Conservation (phyloP, 1,140 invertebrate genomes). For the Apis dorsata region DNA sequence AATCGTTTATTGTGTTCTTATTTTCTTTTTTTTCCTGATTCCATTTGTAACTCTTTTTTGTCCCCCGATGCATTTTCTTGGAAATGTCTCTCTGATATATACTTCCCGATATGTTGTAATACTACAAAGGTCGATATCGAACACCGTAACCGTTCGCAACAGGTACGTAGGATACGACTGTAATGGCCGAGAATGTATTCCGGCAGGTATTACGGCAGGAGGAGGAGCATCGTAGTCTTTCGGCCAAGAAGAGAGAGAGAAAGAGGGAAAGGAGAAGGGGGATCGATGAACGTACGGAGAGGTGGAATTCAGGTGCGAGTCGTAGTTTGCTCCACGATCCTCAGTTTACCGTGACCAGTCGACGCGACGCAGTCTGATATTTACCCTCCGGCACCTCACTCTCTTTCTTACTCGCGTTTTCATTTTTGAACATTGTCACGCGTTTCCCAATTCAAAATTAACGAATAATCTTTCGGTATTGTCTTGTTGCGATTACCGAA, state of each 20-base stretch:
- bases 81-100: too few relatives aligned
- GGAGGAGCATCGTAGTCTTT: neutral
- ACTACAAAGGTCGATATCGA: neutral
- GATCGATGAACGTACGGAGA: slow-evolving; percentile 7
- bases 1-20: neutral
- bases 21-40: too few relatives aligned
- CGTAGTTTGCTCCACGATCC: neutral
- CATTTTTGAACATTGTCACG: neutral
- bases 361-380: neutral
- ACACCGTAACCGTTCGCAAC: neutral
- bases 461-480: too few relatives aligned
- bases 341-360: slow-evolving; percentile 9
- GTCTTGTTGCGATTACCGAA: neutral
- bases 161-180: neutral
- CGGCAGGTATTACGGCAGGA: neutral
- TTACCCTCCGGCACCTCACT: neutral
- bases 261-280: neutral
- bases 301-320: slow-evolving; percentile 44
- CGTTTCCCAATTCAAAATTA: neutral
- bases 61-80: too few relatives aligned
- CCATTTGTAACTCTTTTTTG: neutral
- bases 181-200: neutral
- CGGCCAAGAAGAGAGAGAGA: too few relatives aligned
- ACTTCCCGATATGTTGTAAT: too few relatives aligned
- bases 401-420: neutral